Percentiles rank a stretch among this genome's conserved stretches.
Evolutionary conservation across 2,113 vertebrate genomes (phyloP).

Genomic region (Actenoides lindsayi): DNA sequence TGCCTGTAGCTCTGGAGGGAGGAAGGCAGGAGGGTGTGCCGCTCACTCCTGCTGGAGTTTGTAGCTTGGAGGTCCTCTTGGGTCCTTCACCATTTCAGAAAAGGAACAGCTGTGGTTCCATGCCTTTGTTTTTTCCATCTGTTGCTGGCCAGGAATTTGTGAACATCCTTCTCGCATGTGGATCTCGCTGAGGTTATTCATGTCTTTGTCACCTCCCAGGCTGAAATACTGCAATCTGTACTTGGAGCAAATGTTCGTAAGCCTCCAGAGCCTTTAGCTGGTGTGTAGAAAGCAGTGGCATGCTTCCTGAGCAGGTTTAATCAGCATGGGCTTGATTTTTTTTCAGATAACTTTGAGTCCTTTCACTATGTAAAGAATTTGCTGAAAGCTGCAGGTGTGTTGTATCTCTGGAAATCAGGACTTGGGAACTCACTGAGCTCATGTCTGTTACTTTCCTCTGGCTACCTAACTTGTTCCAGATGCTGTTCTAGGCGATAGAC

Average conservation of each 20-base stretch:
- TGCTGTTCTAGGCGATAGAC: conserved; percentile 56
- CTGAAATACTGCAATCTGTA: conserved; percentile 25
- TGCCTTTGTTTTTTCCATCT: conserved; percentile 58
- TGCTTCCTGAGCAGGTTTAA: background rate
- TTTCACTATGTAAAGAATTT: background rate
- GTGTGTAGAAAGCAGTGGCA: conserved; percentile 5
- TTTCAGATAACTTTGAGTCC: background rate
- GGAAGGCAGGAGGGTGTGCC: background rate
- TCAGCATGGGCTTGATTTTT: background rate
- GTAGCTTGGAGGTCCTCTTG: background rate
- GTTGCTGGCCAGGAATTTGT: conserved; percentile 59
- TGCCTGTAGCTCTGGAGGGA: background rate
- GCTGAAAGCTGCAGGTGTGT: conserved; percentile 57
- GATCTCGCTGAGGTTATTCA: conserved; percentile 58
- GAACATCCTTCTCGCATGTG: conserved; percentile 49
- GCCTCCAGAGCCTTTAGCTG: background rate
- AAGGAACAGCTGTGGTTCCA: conserved; percentile 53
- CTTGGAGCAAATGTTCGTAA: conserved; percentile 28
- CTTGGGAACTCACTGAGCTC: conserved; percentile 55
- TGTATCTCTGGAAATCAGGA: conserved; percentile 46
- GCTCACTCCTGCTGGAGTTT: background rate
- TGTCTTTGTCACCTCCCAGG: conserved; percentile 53
- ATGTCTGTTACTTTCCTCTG: conserved; percentile 48
- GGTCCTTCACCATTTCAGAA: conserved; percentile 17
- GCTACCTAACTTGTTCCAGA: conserved; percentile 63